phyloP scores from a whole-genome alignment of 2,113 vertebrate species.

The Gila orcuttii region DNA sequence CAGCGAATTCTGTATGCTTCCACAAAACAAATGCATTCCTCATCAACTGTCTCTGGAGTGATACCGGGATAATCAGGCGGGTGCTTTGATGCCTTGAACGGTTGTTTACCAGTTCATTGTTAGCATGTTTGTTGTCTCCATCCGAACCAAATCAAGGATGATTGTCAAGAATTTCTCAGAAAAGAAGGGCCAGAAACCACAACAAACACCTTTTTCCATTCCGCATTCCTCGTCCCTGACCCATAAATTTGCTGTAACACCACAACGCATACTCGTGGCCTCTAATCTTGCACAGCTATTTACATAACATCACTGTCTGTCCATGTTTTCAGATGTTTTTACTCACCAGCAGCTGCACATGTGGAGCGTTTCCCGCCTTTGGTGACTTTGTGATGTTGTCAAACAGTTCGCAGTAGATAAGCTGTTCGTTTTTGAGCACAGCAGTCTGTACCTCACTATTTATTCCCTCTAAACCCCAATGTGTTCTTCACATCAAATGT shows the following conservation, averaged over 20 bases:
- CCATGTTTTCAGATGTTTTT: constrained; percentile 9
- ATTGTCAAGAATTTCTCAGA: constrained; percentile 51
- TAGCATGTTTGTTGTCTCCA: constrained; percentile 48
- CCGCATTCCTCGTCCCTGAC: constrained; percentile 41
- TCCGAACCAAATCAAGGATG: constrained; percentile 49
- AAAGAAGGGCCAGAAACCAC: constrained; percentile 51
- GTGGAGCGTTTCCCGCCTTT: constrained; percentile 14
- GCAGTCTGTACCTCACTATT: constrained; percentile 13
- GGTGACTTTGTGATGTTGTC: not conserved
- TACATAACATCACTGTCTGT: constrained; percentile 45
- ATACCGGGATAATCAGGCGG: constrained; percentile 42
- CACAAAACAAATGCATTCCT: constrained; percentile 34
- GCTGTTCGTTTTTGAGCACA: constrained; percentile 17
- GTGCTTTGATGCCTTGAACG: constrained; percentile 49
- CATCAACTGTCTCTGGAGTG: constrained; percentile 45
- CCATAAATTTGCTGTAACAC: constrained; percentile 49
- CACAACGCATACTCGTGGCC: constrained; percentile 33
- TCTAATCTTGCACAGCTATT: constrained; percentile 52
- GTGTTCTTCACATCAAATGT: not conserved
- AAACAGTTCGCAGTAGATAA: constrained; percentile 14
- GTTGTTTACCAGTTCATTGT: constrained; percentile 58
- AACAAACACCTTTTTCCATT: constrained; percentile 57
- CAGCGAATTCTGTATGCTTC: constrained; percentile 39
- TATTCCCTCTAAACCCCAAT: constrained; percentile 6
- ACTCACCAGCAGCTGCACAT: constrained; percentile 31